phyloP scores from a whole-genome alignment of 2,113 vertebrate species.

The Gallinago jamesoni region DNA sequence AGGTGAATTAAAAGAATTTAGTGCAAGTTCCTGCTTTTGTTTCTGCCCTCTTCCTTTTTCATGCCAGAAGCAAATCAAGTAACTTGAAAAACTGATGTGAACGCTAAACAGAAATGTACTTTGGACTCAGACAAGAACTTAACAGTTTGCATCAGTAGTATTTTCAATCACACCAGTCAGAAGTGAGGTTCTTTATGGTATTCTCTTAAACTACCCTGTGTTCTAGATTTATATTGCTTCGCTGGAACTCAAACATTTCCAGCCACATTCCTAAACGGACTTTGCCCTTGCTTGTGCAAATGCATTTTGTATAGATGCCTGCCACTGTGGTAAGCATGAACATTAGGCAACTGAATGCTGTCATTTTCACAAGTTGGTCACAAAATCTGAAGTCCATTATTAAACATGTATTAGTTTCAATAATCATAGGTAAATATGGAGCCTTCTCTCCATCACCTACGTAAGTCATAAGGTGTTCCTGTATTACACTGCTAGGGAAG shows the following conservation, averaged over 20 bases:
- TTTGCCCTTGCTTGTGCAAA: neutral
- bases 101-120: neutral
- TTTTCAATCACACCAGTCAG: neutral
- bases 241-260: neutral
- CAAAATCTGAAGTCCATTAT: neutral
- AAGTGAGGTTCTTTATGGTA: neutral
- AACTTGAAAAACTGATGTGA: neutral
- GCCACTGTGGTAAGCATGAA: neutral
- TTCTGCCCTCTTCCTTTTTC: neutral
- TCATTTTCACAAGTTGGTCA: neutral
- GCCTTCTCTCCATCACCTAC: neutral
- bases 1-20: neutral
- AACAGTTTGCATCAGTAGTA: neutral
- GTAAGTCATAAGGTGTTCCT: neutral
- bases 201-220: neutral
- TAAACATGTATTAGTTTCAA: neutral
- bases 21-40: slow-evolving; percentile 3
- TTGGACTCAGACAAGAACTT: neutral
- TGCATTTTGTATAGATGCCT: neutral
- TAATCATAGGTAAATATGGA: neutral
- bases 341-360: neutral
- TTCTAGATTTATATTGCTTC: slow-evolving; percentile 26
- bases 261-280: neutral
- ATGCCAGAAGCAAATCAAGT: neutral
- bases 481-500: neutral